phyloP scores from a whole-genome alignment of 2,113 vertebrate species.

The Caloenas nicobarica region DNA sequence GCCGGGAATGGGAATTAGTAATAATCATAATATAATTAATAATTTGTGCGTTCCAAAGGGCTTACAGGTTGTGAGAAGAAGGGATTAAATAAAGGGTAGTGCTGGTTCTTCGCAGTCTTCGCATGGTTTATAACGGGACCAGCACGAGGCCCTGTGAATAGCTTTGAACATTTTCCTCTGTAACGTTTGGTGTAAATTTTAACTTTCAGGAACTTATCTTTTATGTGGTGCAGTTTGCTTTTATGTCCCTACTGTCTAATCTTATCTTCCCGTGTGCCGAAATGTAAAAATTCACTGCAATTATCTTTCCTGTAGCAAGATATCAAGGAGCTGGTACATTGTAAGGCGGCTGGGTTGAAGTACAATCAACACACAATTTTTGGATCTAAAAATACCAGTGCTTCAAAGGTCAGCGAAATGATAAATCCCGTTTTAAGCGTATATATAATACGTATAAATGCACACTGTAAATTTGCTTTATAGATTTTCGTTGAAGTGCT shows the following conservation, averaged over 20 bases:
- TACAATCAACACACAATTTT: conserved; percentile 42
- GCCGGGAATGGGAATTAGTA: background rate
- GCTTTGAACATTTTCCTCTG: conserved; percentile 59
- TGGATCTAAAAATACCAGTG: conserved; percentile 56
- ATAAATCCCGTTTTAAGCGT: conserved; percentile 52
- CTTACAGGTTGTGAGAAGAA: background rate
- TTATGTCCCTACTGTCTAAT: conserved; percentile 69
- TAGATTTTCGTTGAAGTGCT: conserved; percentile 62
- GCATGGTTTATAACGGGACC: background rate
- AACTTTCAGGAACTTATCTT: conserved; percentile 70
- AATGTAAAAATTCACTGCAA: conserved; percentile 71
- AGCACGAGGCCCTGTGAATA: conserved; percentile 17
- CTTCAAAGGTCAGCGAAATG: conserved; percentile 62
- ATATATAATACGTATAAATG: conserved; percentile 45
- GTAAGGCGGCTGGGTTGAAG: conserved; percentile 8
- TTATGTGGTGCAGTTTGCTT: conserved; percentile 64
- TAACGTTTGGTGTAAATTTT: conserved; percentile 66
- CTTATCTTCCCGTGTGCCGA: conserved; percentile 66
- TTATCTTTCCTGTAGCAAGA: conserved; percentile 60
- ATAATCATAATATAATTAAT: background rate
- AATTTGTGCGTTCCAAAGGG: background rate
- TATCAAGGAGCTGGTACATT: conserved; percentile 38
- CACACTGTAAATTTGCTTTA: conserved; percentile 63
- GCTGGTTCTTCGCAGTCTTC: background rate
- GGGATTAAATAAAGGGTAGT: background rate